Evolutionary conservation across 2,113 vertebrate genomes (phyloP).

Genomic region (Sylvia atricapilla): DNA sequence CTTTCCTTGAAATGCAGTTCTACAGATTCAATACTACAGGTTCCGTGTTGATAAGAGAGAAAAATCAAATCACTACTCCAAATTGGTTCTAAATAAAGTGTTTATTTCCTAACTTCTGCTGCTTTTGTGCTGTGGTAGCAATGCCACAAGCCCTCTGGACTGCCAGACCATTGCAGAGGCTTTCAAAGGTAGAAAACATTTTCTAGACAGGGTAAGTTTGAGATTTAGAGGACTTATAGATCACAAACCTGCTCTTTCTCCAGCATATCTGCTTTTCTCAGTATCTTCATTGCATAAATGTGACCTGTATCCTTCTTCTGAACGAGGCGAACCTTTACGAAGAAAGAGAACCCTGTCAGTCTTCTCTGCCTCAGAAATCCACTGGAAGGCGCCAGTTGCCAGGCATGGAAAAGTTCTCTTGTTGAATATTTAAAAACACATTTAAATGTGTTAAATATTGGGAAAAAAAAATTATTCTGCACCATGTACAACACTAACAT

Average conservation of each 20-base stretch:
- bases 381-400: not conserved
- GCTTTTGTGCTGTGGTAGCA: not conserved
- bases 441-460: not conserved
- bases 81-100: not conserved
- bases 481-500: not conserved
- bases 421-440: not conserved
- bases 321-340: slow-evolving; percentile 88
- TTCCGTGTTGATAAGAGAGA: not conserved
- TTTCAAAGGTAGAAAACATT: not conserved
- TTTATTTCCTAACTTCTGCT: not conserved
- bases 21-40: not conserved
- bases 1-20: not conserved
- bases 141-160: not conserved
- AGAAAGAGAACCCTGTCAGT: not conserved
- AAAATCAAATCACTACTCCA: not conserved
- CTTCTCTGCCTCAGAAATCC: not conserved
- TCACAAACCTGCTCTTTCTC: slow-evolving; percentile 92
- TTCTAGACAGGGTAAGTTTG: not conserved
- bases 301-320: slow-evolving; percentile 99
- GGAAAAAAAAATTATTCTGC: not conserved
- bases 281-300: slow-evolving; percentile 99
- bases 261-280: slow-evolving; percentile 97
- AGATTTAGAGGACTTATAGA: not conserved
- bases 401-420: not conserved
- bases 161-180: not conserved